Conservation (phyloP, 1,140 invertebrate genomes). For the Anastrepha ludens region DNA sequence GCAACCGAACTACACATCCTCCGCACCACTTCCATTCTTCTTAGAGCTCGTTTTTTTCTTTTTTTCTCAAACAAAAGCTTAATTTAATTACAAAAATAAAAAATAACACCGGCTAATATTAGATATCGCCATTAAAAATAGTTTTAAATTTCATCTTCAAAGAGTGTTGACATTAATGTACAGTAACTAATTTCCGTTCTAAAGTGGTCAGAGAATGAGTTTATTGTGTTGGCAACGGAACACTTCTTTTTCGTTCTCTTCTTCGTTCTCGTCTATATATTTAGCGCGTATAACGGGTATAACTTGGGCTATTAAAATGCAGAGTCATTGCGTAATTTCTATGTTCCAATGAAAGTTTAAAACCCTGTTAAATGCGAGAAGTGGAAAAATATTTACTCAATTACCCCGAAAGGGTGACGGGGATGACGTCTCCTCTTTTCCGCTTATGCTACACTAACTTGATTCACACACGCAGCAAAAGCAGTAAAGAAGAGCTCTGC, state of each 20-base stretch:
- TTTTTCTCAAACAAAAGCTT: no score
- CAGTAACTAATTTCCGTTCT: conserved; percentile 8
- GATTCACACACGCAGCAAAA: not conserved
- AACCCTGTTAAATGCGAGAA: conserved; percentile 8
- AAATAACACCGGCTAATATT: not conserved
- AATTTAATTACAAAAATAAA: not conserved
- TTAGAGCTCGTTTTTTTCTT: no score
- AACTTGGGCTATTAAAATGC: conserved; percentile 26
- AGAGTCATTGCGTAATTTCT: not conserved
- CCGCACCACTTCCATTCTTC: no score
- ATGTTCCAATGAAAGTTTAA: conserved; percentile 3
- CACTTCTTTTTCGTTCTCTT: not conserved
- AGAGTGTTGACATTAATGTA: not conserved
- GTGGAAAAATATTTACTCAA: not conserved
- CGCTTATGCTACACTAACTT: conserved; percentile 5
- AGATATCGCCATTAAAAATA: not conserved
- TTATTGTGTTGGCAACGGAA: not conserved
- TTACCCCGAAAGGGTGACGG: not conserved
- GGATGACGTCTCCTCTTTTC: not conserved
- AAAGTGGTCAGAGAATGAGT: not conserved
- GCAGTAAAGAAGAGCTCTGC: not conserved
- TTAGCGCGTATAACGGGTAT: conserved; percentile 36
- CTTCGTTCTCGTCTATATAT: not conserved
- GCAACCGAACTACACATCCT: no score
- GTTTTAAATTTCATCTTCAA: not conserved